Percentiles rank a stretch among this genome's conserved stretches.
Conservation (phyloP, 1,140 invertebrate species). For the Caenorhabditis brenneri region DNA sequence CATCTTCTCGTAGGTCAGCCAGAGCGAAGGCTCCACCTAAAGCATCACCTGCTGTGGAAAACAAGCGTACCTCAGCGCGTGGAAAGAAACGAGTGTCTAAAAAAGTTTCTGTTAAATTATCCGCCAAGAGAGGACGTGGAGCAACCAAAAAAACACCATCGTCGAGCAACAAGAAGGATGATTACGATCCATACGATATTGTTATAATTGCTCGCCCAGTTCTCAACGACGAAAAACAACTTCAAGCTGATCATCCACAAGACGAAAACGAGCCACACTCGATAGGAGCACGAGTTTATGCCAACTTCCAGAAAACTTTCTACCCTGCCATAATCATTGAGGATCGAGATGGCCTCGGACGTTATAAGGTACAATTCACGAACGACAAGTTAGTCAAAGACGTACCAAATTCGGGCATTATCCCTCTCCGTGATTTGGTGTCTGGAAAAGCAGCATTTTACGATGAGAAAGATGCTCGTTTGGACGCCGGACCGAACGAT, state of each 20-base stretch:
- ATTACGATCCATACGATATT: slow-evolving; percentile 64
- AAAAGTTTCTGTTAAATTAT: neutral
- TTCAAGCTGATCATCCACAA: slow-evolving; percentile 44
- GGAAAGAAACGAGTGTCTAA: neutral
- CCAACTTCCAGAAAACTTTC: slow-evolving; percentile 60
- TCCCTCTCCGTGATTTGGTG: slow-evolving; percentile 58
- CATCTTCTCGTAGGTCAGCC: slow-evolving; percentile 12
- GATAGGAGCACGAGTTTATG: slow-evolving; percentile 62
- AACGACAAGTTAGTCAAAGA: slow-evolving; percentile 60
- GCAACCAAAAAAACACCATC: neutral
- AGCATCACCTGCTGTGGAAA: neutral
- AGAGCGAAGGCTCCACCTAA: neutral
- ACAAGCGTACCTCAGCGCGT: neutral
- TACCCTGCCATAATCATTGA: slow-evolving; percentile 65
- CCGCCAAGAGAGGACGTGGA: slow-evolving; percentile 4
- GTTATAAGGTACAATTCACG: slow-evolving; percentile 65
- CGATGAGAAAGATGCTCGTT: slow-evolving; percentile 51
- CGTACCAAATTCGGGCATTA: slow-evolving; percentile 60
- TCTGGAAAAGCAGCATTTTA: slow-evolving; percentile 37
- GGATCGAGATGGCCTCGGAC: slow-evolving; percentile 64
- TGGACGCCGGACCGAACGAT: slow-evolving; percentile 56
- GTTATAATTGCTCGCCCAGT: slow-evolving; percentile 5
- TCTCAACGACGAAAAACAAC: slow-evolving; percentile 36
- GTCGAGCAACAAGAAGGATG: slow-evolving; percentile 31
- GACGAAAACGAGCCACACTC: slow-evolving; percentile 51